A percentile compares a stretch with the other conserved stretches of the same genome.
phyloP scores from a whole-genome alignment of 2,797 vertebrate species.

The Lepilemur septentrionalis region DNA sequence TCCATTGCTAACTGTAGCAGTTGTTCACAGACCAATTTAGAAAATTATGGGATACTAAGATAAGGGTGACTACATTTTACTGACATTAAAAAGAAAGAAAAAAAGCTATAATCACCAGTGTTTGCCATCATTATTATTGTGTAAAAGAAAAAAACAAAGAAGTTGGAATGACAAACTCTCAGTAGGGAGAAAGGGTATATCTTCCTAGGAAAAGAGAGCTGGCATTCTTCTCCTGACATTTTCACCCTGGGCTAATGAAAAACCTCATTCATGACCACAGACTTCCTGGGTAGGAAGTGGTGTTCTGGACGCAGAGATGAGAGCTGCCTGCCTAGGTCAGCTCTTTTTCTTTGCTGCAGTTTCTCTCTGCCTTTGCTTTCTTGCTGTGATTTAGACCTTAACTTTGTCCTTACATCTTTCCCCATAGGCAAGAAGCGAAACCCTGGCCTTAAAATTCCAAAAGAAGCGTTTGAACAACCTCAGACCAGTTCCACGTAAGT shows the following conservation, averaged over 20 bases:
- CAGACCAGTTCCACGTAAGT: slow-evolving; percentile 92
- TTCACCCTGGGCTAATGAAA: neutral
- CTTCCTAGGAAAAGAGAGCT: neutral
- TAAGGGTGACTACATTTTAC: neutral
- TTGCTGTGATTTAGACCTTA: neutral
- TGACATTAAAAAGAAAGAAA: neutral
- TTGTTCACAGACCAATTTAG: neutral
- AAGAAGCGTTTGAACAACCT: slow-evolving; percentile 94
- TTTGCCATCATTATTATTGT: neutral
- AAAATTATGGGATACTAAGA: neutral
- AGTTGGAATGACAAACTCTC: neutral
- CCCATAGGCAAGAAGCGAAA: slow-evolving; percentile 92
- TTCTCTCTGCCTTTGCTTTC: neutral
- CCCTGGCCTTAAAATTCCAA: slow-evolving; percentile 92
- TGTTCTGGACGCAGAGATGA: neutral
- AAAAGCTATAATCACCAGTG: neutral
- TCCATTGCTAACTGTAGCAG: neutral
- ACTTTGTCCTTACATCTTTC: slow-evolving; percentile 63
- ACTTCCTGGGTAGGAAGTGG: neutral
- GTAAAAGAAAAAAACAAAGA: neutral
- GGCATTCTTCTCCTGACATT: neutral
- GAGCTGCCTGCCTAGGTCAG: fast-evolving
- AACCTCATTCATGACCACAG: neutral
- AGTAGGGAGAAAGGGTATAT: neutral
- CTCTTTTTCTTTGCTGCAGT: no score